phyloP scores from a whole-genome alignment of 1,140 invertebrate genomes.

The Cyrtorhinus lividipennis region DNA sequence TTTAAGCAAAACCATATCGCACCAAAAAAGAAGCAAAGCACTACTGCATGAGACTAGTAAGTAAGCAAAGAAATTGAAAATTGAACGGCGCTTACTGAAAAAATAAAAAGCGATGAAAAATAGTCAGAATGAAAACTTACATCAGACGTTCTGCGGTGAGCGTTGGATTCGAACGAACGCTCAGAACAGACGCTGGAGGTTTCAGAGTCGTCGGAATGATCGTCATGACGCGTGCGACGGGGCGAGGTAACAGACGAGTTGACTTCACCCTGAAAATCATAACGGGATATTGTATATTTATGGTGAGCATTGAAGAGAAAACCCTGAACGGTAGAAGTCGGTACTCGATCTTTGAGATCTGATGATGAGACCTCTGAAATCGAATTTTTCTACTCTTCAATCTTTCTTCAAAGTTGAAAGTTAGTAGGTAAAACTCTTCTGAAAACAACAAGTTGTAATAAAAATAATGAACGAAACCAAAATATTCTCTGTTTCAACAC shows the following conservation, averaged over 20 bases:
- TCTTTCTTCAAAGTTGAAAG: too few species aligned
- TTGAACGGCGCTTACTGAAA: background rate
- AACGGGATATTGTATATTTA: too few species aligned
- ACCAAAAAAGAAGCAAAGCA: background rate
- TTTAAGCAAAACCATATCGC: background rate
- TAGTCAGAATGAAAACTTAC: too few species aligned
- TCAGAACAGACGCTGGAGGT: constrained; percentile 91
- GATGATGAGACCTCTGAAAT: too few species aligned
- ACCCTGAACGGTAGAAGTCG: constrained; percentile 13
- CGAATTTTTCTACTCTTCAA: too few species aligned
- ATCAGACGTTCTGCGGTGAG: constrained; percentile 56
- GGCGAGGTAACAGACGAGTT: constrained; percentile 5
- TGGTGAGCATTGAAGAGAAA: too few species aligned
- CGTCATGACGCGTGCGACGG: constrained; percentile 32
- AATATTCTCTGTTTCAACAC: too few species aligned
- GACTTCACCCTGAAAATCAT: background rate
- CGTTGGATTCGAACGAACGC: constrained; percentile 60
- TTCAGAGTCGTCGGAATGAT: constrained; percentile 82
- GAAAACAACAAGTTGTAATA: too few species aligned
- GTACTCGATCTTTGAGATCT: constrained; percentile 19
- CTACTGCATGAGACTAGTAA: background rate
- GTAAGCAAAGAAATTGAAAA: background rate
- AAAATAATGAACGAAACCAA: too few species aligned
- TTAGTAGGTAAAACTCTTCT: too few species aligned
- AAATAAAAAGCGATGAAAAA: constrained; percentile 11